A percentile compares a stretch with the other conserved stretches of the same genome.
Evolutionary conservation across 2,113 vertebrate genomes (phyloP).

Genomic region (Tenrec ecaudatus): DNA sequence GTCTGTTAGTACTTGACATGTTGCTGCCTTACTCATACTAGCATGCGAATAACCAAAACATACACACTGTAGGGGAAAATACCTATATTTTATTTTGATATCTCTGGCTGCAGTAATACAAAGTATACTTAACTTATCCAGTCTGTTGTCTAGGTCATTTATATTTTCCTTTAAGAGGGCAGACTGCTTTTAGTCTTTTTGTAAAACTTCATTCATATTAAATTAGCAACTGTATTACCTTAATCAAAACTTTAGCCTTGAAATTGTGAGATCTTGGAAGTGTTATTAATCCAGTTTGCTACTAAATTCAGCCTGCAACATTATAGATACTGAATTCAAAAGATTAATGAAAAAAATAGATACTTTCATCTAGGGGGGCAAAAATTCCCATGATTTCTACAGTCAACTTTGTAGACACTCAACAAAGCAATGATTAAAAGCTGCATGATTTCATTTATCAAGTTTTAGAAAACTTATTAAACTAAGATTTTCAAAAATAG

Average conservation of each 20-base stretch:
- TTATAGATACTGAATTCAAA: neutral
- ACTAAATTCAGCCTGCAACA: neutral
- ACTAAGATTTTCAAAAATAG: no score
- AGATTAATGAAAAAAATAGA: constrained; percentile 65
- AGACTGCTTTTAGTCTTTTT: constrained; percentile 54
- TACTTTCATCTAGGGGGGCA: neutral
- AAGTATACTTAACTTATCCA: constrained; percentile 61
- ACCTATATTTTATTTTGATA: neutral
- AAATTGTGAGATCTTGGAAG: constrained; percentile 58
- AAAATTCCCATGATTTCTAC: no score
- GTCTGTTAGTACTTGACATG: constrained; percentile 43
- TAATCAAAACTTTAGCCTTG: constrained; percentile 71
- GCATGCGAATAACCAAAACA: constrained; percentile 50
- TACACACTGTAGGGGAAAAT: neutral
- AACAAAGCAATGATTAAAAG: no score
- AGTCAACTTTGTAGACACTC: no score
- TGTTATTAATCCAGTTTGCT: neutral
- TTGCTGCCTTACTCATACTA: constrained; percentile 55
- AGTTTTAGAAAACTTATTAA: no score
- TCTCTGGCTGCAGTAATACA: constrained; percentile 7
- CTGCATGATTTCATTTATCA: no score
- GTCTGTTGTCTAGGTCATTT: constrained; percentile 19
- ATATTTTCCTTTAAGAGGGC: constrained; percentile 43
- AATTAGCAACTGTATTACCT: constrained; percentile 51
- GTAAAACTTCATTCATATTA: constrained; percentile 64